Evolutionary conservation across 2,797 vertebrate species (phyloP).

Genomic region (Helostoma temminkii): DNA sequence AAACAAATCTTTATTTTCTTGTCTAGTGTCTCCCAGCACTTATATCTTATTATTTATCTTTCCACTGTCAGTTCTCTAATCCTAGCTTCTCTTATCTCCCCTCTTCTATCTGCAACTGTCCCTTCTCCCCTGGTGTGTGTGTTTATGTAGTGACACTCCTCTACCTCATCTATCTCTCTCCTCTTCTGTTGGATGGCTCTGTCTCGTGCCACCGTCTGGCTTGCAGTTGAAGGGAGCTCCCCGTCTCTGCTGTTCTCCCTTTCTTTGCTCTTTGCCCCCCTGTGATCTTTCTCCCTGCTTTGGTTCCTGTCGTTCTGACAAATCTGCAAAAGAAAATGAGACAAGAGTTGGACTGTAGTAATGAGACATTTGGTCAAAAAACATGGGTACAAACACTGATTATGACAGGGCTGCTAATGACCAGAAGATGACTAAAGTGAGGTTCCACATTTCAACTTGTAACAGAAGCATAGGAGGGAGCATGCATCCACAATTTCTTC

Average conservation of each 20-base stretch:
- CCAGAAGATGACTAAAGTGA: conserved; percentile 41
- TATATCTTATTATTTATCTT: too few relatives aligned
- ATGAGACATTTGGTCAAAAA: conserved; percentile 47
- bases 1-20: conserved; percentile 48
- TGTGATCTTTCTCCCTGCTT: conserved; percentile 67
- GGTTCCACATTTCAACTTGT: conserved; percentile 39
- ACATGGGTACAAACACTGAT: conserved; percentile 27
- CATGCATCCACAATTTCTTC: conserved; percentile 4
- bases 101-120: conserved; percentile 42
- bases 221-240: conserved; percentile 63
- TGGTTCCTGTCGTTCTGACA: conserved; percentile 59
- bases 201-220: conserved; percentile 71
- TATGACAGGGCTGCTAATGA: conserved; percentile 60
- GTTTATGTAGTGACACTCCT: conserved; percentile 32
- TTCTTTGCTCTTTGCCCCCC: conserved; percentile 53
- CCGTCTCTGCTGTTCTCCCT: conserved; percentile 51
- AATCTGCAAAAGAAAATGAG: conserved; percentile 47
- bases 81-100: conserved; percentile 43
- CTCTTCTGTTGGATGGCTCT: conserved; percentile 82
- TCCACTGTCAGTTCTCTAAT: conserved; percentile 52
- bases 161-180: conserved; percentile 83
- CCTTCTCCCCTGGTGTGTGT: conserved; percentile 32
- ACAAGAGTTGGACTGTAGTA: conserved; percentile 30
- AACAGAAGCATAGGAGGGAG: conserved; percentile 6
- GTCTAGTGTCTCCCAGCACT: conserved; percentile 45